These are phyloP conservation scores for Artibeus lituratus DNA, from an alignment of 2,797 vertebrate species.

Conservation along the genomic window DNA sequence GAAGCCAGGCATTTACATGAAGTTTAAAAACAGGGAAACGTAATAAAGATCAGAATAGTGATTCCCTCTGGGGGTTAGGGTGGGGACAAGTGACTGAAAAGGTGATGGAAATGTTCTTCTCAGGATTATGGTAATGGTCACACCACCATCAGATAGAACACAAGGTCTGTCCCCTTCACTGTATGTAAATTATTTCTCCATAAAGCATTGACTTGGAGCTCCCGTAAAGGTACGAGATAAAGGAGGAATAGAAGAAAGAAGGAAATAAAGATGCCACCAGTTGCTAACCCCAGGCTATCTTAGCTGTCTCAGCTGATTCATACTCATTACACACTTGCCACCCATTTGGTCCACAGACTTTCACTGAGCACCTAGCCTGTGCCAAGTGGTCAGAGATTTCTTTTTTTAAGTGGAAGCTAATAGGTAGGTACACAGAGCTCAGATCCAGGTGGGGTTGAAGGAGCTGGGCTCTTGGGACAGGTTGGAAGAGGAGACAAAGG, in stretches of 20 bases:
- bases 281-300: neutral
- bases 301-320: neutral
- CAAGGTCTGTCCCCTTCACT: neutral
- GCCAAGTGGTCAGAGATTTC: neutral
- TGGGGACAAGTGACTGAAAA: neutral
- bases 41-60: neutral
- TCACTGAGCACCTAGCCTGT: neutral
- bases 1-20: neutral
- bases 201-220: neutral
- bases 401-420: neutral
- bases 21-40: neutral
- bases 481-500: neutral
- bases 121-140: neutral
- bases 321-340: neutral
- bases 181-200: no score
- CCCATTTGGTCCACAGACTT: neutral
- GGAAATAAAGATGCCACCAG: neutral
- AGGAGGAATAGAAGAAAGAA: neutral
- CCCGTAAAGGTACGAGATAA: neutral
- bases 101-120: neutral
- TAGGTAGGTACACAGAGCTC: neutral
- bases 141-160: neutral
- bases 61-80: neutral
- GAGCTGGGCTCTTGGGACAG: neutral
- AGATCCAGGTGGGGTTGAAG: accelerated